phyloP scores from a whole-genome alignment of 2,113 vertebrate genomes.

The Hippopotamus amphibius region DNA sequence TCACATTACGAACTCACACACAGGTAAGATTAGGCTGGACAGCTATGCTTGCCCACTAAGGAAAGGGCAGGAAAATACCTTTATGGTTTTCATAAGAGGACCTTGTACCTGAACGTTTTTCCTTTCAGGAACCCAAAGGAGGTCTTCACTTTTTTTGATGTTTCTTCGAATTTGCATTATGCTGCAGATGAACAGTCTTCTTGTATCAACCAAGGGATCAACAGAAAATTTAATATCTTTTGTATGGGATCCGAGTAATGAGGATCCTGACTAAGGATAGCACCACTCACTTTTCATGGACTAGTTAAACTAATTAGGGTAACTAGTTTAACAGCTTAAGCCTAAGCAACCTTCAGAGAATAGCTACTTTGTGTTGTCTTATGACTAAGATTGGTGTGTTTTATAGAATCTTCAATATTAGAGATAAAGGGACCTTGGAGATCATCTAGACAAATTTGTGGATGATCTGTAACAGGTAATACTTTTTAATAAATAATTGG shows the following conservation, averaged over 20 bases:
- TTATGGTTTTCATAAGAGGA: not conserved
- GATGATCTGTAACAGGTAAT: not conserved
- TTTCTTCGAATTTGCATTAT: not conserved
- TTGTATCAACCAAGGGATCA: not conserved
- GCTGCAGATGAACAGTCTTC: not conserved
- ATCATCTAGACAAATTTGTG: not conserved
- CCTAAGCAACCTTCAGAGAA: not conserved
- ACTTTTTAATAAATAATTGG: not conserved
- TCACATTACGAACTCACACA: not conserved
- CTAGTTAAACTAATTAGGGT: not conserved
- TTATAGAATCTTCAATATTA: not conserved
- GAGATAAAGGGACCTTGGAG: not conserved
- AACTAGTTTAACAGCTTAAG: not conserved
- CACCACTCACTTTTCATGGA: not conserved
- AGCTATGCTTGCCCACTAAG: not conserved
- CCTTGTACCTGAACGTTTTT: not conserved
- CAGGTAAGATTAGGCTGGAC: not conserved
- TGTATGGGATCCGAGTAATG: not conserved
- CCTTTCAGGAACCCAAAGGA: not conserved
- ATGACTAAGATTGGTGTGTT: not conserved
- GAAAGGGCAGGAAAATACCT: not conserved
- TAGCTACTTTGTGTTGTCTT: not conserved
- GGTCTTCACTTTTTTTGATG: not conserved
- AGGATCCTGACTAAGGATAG: not conserved
- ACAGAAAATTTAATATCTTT: not conserved